Evolutionary conservation across 2,113 vertebrate genomes (phyloP).

Genomic region (Orientallactaga bullata): DNA sequence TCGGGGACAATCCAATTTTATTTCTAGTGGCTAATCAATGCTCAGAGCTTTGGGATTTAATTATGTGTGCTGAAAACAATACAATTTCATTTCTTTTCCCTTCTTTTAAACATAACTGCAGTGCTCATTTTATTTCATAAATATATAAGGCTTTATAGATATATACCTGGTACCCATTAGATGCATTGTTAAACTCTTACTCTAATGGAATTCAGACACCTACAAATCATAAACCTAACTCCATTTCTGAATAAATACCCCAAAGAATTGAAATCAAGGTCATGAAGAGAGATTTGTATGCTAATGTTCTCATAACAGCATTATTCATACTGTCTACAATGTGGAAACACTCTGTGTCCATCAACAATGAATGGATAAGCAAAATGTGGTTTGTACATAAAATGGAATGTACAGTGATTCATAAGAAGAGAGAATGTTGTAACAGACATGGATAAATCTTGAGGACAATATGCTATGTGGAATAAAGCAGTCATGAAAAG

Average conservation of each 20-base stretch:
- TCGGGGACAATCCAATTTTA: conserved; percentile 84
- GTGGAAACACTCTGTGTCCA: background rate
- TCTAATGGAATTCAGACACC: conserved; percentile 29
- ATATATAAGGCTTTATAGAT: conserved; percentile 33
- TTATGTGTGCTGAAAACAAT: conserved; percentile 81
- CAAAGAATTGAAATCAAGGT: background rate
- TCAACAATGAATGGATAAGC: background rate
- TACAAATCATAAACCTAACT: conserved; percentile 16
- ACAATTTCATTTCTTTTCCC: conserved; percentile 75
- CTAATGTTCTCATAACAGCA: background rate
- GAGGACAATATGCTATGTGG: background rate
- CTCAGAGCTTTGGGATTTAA: conserved; percentile 84
- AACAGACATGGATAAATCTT: background rate
- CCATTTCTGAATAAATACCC: background rate
- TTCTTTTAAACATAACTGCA: conserved; percentile 58
- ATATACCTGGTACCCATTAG: conserved; percentile 15
- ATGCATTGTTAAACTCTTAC: background rate
- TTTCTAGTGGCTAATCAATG: conserved; percentile 82
- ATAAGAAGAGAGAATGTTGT: background rate
- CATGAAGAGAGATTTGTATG: background rate
- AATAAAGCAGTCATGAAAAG: background rate
- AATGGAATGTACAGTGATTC: background rate
- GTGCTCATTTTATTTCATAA: conserved; percentile 68
- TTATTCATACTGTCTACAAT: background rate
- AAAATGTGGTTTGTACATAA: background rate